These are phyloP conservation scores for Pterostichus madidus DNA, from an alignment of 2,888 invertebrate genomes.

Conservation along the genomic window DNA sequence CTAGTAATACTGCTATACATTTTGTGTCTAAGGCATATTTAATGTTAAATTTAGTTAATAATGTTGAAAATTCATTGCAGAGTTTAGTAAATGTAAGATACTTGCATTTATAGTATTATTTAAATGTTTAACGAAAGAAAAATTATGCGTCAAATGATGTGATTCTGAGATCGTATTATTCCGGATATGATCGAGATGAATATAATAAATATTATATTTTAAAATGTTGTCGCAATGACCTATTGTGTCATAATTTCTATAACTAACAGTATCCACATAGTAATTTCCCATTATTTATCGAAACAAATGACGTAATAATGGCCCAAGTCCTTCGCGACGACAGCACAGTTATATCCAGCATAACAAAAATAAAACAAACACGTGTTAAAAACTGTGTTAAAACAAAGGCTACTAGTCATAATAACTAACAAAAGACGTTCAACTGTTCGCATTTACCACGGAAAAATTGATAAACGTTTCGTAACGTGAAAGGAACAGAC, in stretches of 20 bases:
- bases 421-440: conserved; percentile 16
- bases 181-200: no score
- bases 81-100: no score
- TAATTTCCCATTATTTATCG: not conserved
- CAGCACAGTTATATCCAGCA: not conserved
- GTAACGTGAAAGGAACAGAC: conserved; percentile 57
- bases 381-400: not conserved
- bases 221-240: not conserved
- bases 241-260: not conserved
- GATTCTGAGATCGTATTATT: no score
- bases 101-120: no score
- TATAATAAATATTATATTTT: no score
- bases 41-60: no score
- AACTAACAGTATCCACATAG: not conserved
- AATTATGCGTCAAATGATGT: no score
- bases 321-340: not conserved
- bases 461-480: conserved; percentile 55
- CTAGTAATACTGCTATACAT: no score
- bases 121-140: no score
- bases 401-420: conserved; percentile 32
- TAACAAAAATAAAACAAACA: not conserved
- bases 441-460: conserved; percentile 15
- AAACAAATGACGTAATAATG: not conserved
- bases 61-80: no score
- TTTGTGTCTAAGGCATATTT: no score